Evolutionary conservation across 1,140 invertebrate species (phyloP).

Genomic region (Drusus annulatus): DNA sequence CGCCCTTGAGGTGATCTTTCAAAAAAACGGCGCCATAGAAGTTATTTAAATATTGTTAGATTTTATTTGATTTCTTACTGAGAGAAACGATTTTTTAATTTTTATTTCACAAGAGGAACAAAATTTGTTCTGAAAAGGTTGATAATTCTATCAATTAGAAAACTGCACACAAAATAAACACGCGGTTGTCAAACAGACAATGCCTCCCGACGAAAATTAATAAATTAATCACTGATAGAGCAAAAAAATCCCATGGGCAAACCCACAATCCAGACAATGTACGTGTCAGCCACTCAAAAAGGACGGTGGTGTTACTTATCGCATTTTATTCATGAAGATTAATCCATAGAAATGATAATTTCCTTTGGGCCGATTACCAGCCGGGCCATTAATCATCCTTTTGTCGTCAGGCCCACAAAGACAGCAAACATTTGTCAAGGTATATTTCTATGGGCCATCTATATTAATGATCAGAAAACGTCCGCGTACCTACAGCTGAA

Average conservation of each 20-base stretch:
- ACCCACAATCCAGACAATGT: constrained; percentile 1
- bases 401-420: constrained; percentile 52
- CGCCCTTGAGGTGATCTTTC: too few relatives aligned
- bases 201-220: background rate
- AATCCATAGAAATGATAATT: constrained; percentile 55
- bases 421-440: constrained; percentile 57
- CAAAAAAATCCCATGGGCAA: background rate
- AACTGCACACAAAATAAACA: background rate
- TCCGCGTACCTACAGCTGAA: background rate
- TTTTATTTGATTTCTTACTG: too few relatives aligned
- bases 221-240: background rate
- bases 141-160: background rate
- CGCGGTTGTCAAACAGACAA: background rate
- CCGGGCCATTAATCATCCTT: constrained; percentile 53
- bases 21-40: too few relatives aligned
- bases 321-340: constrained; percentile 41
- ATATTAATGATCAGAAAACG: constrained; percentile 50
- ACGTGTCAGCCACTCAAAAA: constrained; percentile 14
- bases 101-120: too few relatives aligned
- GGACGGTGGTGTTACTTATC: constrained; percentile 30
- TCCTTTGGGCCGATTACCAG: constrained; percentile 51
- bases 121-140: too few relatives aligned
- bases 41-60: too few relatives aligned
- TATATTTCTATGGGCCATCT: constrained; percentile 51
- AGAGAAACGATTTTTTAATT: too few relatives aligned